These are phyloP conservation scores for Hypotaenidia okinawae DNA, from an alignment of 2,797 vertebrate genomes.

Conservation along the genomic window DNA sequence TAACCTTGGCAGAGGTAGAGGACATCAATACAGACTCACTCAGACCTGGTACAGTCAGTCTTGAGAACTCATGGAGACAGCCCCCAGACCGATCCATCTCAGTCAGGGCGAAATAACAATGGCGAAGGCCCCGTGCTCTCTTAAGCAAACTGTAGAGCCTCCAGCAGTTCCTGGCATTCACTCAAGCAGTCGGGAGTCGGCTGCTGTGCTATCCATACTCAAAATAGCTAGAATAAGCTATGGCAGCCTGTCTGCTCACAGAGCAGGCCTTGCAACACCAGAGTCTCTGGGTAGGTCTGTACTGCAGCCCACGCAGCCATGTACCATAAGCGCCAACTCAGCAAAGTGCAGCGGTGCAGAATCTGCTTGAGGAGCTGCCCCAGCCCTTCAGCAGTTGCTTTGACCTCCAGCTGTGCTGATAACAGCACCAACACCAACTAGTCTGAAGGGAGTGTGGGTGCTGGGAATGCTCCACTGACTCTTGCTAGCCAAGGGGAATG, in stretches of 20 bases:
- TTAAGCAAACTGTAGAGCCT: background rate
- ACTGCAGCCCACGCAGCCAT: background rate
- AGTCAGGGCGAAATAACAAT: background rate
- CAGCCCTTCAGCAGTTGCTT: background rate
- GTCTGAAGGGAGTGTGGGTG: background rate
- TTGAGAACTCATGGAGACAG: background rate
- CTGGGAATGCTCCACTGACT: rapidly evolving
- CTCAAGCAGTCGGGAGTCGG: background rate
- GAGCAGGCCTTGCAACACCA: background rate
- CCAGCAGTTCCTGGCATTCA: background rate
- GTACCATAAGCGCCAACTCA: rapidly evolving
- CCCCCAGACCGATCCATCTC: background rate
- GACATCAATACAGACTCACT: background rate
- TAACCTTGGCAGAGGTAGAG: background rate
- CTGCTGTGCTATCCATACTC: background rate
- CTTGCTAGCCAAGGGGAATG: background rate
- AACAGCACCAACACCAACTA: background rate
- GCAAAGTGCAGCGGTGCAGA: background rate
- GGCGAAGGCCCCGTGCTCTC: background rate
- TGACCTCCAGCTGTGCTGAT: background rate
- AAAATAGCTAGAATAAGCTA: background rate
- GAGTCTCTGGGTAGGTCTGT: background rate
- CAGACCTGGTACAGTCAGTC: background rate
- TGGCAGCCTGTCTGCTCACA: background rate
- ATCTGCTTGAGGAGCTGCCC: background rate